Conservation (phyloP, 2,888 invertebrate species). For the Pristionchus entomophagus region DNA sequence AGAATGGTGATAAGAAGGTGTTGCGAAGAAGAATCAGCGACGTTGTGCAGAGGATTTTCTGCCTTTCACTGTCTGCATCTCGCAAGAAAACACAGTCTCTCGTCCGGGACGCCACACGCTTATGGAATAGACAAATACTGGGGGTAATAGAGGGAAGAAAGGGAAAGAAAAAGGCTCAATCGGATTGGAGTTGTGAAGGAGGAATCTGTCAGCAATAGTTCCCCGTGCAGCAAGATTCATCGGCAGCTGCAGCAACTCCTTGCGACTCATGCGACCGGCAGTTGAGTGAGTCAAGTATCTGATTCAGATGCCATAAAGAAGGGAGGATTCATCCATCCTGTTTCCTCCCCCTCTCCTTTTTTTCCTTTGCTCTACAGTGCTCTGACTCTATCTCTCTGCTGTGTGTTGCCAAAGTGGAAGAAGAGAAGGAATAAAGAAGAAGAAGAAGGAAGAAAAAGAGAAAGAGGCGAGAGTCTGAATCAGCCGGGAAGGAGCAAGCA, state of each 20-base stretch:
- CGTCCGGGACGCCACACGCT: neutral
- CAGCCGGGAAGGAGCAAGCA: slow-evolving; percentile 20
- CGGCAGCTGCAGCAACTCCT: neutral
- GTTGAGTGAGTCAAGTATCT: neutral
- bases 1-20: neutral
- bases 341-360: neutral
- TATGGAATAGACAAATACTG: slow-evolving; percentile 38
- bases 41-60: neutral
- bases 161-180: neutral
- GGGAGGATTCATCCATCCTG: slow-evolving; percentile 19
- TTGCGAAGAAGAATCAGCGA: neutral
- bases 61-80: neutral
- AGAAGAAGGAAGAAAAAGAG: neutral
- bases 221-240: too few species aligned
- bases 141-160: neutral
- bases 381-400: neutral
- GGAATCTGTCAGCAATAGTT: neutral
- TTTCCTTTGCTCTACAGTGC: neutral
- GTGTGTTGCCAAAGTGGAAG: neutral
- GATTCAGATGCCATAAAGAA: slow-evolving; percentile 26
- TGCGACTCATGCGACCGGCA: neutral
- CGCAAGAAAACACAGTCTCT: neutral
- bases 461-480: neutral
- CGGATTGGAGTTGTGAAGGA: neutral
- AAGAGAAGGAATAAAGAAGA: slow-evolving; percentile 7